These are phyloP conservation scores for Cyclina sinensis DNA, from an alignment of 1,140 invertebrate genomes.

Conservation along the genomic window DNA sequence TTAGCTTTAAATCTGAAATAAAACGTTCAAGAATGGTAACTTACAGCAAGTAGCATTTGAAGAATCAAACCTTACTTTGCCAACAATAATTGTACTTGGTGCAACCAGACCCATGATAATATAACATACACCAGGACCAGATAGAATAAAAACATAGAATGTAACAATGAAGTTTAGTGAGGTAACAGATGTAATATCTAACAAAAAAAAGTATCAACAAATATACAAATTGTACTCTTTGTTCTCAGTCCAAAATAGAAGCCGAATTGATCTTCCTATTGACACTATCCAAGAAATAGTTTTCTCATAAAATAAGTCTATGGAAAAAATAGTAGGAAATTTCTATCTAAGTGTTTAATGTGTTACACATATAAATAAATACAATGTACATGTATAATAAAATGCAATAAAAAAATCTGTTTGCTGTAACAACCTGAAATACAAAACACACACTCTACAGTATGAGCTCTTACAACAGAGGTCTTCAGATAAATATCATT, in stretches of 20 bases:
- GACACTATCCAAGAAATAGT: too few relatives aligned
- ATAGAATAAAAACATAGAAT: not conserved
- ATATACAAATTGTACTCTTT: not conserved
- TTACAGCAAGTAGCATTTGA: too few relatives aligned
- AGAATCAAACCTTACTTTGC: too few relatives aligned
- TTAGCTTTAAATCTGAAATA: too few relatives aligned
- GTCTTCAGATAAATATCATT: not conserved
- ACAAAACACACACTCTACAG: not conserved
- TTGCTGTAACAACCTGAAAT: not conserved
- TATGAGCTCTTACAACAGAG: not conserved
- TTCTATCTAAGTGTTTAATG: too few relatives aligned
- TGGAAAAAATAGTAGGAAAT: too few relatives aligned
- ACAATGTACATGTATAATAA: not conserved
- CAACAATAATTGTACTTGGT: too few relatives aligned
- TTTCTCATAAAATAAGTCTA: too few relatives aligned
- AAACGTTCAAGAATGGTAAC: too few relatives aligned
- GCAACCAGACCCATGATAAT: not conserved
- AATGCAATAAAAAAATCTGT: not conserved
- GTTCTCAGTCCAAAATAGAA: not conserved
- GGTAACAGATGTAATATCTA: conserved; percentile 3
- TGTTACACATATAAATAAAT: not conserved
- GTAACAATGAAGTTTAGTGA: not conserved
- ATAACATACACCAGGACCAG: not conserved
- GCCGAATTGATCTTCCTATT: not conserved
- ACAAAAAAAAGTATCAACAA: conserved; percentile 28